Conservation (phyloP, 2,113 vertebrate species). For the Lichenostomus cassidix region DNA sequence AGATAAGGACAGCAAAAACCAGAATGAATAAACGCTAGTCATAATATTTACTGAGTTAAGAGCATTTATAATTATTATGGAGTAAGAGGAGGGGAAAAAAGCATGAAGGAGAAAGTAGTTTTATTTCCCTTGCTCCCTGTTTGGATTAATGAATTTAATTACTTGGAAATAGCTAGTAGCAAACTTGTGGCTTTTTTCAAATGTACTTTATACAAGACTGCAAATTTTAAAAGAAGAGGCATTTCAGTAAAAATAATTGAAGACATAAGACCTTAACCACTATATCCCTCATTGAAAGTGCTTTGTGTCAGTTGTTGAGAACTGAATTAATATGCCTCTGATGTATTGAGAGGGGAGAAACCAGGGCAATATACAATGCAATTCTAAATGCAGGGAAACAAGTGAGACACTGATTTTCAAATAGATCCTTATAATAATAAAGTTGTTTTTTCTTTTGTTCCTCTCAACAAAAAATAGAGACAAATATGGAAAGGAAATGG, state of each 20-base stretch:
- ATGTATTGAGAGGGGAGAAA: background rate
- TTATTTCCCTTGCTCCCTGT: conserved; percentile 15
- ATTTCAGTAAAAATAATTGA: conserved; percentile 35
- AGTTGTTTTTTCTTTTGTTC: background rate
- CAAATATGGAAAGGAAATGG: background rate
- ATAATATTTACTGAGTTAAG: background rate
- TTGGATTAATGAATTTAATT: conserved; percentile 52
- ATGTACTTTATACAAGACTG: conserved; percentile 12
- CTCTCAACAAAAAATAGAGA: background rate
- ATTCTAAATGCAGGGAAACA: background rate
- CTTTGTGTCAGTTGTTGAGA: background rate
- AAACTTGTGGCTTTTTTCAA: conserved; percentile 18
- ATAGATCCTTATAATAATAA: background rate
- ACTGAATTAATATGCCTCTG: background rate
- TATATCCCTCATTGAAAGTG: background rate
- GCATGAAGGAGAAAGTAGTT: conserved; percentile 10
- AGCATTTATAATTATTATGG: background rate
- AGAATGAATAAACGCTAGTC: background rate
- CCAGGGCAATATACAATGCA: background rate
- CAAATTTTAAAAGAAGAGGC: background rate
- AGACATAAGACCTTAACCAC: background rate
- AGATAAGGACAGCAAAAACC: conserved; percentile 1
- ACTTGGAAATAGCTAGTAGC: conserved; percentile 27
- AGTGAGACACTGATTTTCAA: background rate
- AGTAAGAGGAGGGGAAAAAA: background rate